Conservation (phyloP, 1,140 invertebrate genomes). For the Triops longicaudatus region DNA sequence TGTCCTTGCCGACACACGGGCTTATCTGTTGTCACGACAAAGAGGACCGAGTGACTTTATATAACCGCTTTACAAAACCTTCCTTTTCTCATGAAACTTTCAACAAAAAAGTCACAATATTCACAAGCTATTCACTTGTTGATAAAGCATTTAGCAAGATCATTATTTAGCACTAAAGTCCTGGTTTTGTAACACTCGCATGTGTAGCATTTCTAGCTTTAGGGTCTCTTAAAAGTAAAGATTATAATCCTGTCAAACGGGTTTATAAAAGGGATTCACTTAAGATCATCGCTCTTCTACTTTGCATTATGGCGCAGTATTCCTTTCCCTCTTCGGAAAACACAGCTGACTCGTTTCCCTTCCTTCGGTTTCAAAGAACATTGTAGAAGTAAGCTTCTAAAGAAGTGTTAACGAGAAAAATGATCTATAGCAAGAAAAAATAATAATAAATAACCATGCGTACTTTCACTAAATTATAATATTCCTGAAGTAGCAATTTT, state of each 20-base stretch:
- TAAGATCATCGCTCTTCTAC: too few species aligned
- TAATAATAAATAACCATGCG: too few species aligned
- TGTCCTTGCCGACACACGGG: conserved; percentile 70
- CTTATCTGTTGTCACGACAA: conserved; percentile 27
- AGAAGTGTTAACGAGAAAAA: too few species aligned
- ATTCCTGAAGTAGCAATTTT: too few species aligned
- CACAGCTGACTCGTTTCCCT: too few species aligned
- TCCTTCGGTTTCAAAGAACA: too few species aligned
- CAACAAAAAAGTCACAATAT: not conserved
- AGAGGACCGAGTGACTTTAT: not conserved
- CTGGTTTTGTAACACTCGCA: not conserved
- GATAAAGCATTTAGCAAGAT: not conserved
- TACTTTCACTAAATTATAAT: too few species aligned
- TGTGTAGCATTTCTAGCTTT: not conserved
- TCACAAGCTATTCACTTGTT: not conserved
- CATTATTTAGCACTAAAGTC: not conserved
- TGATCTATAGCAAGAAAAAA: too few species aligned
- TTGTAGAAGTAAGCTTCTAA: too few species aligned
- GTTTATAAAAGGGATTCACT: not conserved
- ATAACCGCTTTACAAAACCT: not conserved
- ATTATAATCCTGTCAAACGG: not conserved
- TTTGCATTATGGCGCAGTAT: too few species aligned
- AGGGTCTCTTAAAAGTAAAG: not conserved
- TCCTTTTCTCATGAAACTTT: not conserved
- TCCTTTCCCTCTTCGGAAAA: too few species aligned